Conservation (phyloP, 2,888 invertebrate genomes). For the Thymelicus sylvestris region DNA sequence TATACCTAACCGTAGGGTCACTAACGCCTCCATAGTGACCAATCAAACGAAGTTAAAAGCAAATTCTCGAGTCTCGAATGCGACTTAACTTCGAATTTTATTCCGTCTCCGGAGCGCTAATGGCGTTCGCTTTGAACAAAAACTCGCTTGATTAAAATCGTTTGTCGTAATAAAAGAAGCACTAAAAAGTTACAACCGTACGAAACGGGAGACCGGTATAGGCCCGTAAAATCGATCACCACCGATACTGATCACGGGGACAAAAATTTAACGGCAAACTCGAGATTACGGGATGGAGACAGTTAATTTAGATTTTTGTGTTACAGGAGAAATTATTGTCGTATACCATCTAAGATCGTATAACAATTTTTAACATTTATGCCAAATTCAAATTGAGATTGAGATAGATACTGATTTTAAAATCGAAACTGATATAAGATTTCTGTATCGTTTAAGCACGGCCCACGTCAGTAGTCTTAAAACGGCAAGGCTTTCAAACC, state of each 20-base stretch:
- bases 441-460: constrained; percentile 35
- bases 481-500: no score
- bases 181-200: constrained; percentile 83
- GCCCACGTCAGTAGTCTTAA: no score
- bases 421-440: no score
- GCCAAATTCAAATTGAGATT: no score
- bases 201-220: constrained; percentile 74
- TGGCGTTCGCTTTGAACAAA: constrained; percentile 76
- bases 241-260: constrained; percentile 74
- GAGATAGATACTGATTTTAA: no score
- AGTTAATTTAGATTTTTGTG: constrained; percentile 67
- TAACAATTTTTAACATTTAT: neutral
- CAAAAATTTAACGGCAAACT: constrained; percentile 74
- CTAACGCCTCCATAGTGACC: constrained; percentile 56
- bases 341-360: constrained; percentile 40
- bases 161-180: constrained; percentile 83
- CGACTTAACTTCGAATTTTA: constrained; percentile 77
- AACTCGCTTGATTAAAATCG: constrained; percentile 84
- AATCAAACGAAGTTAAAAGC: constrained; percentile 76
- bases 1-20: constrained; percentile 55
- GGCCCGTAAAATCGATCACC: constrained; percentile 81
- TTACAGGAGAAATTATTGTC: constrained; percentile 65
- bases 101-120: constrained; percentile 75
- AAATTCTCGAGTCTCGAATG: constrained; percentile 73
- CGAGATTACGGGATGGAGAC: constrained; percentile 62